Base-by-base conservation (phyloP, 2,797 vertebrate genomes). In the Propithecus perrieri region DNA sequence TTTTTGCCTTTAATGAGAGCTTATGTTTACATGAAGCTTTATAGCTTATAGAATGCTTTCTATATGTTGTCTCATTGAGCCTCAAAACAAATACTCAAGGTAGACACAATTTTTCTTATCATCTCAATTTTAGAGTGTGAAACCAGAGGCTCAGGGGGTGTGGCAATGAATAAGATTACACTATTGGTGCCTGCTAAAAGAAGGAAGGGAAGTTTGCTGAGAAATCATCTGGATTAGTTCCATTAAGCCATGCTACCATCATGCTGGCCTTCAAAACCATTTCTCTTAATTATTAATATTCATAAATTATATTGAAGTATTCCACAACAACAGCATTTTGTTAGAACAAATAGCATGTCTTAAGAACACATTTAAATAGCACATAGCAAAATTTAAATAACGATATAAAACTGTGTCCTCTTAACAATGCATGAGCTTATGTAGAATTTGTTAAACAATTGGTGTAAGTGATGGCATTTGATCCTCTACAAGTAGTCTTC, bases 1-100 rank as follows among this genome's bases (percentile, higher is more conserved):
- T 69, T 80, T 95, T 92, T 95, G 83, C 74, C 30, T 59, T 85
- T 85, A 53, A 84, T 65, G 57, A 85, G 28, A 89, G n/a, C 4
- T 80, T 72, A 71, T 11, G 50, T 76, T 72, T 91, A 71, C 43
- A 61, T 46, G 57, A 83, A 72, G 26, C 12, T 53, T 93, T 59
- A 65, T 72, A 11, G 14, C 79, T 91, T 63, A 85, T 10, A 57
- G 14, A 50, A 35, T 57, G 33, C 35, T 85, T 89, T 91, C 50
- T 67, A 43, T 65, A 7, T 4, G 7, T 17, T 30, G n/a, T 65
- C 43, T 78, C 24, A 35, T 13, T 81, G 33, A 85, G 14, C 61
- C 50, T 89, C 59, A 65, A 76, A 85, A 67, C 53, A 94, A 96
- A 90, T 67, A 59, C 38, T 7, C 8, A 48, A 94, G 30, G 48